A percentile compares a stretch with the other conserved stretches of the same genome.
These are phyloP conservation scores for Grus americana DNA, from an alignment of 2,113 vertebrate genomes.

Conservation along the genomic window DNA sequence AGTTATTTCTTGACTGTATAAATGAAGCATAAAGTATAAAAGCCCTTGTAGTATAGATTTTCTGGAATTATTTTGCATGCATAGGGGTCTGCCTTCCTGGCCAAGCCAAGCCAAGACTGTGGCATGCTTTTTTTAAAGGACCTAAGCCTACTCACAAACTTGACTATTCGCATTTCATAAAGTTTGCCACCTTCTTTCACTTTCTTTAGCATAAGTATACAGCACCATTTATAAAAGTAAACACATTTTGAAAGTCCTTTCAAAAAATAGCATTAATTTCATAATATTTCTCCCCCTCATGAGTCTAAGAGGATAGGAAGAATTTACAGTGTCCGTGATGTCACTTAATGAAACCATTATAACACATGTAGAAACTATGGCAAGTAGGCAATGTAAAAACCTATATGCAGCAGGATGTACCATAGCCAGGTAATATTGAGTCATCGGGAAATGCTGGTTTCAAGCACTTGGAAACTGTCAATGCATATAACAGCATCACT, in stretches of 20 bases:
- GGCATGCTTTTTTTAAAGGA: background rate
- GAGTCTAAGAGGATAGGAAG: background rate
- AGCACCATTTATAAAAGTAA: background rate
- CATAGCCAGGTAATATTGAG: background rate
- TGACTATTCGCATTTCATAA: background rate
- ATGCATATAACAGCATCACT: background rate
- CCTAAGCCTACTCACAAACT: background rate
- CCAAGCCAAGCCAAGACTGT: background rate
- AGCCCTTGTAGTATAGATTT: background rate
- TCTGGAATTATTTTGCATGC: background rate
- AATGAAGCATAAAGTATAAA: background rate
- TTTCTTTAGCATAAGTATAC: background rate
- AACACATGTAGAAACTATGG: background rate
- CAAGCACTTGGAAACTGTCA: background rate
- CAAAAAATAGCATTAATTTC: background rate
- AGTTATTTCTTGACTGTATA: background rate
- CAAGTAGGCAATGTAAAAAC: background rate
- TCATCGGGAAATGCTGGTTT: background rate
- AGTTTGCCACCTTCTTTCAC: background rate
- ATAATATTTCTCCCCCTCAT: background rate
- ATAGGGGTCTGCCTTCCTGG: background rate
- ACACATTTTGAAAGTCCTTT: background rate
- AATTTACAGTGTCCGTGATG: background rate
- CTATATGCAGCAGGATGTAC: background rate
- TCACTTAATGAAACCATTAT: background rate